Evolutionary conservation across 2,888 invertebrate species (phyloP).

Genomic region (Calephelis perditalis): DNA sequence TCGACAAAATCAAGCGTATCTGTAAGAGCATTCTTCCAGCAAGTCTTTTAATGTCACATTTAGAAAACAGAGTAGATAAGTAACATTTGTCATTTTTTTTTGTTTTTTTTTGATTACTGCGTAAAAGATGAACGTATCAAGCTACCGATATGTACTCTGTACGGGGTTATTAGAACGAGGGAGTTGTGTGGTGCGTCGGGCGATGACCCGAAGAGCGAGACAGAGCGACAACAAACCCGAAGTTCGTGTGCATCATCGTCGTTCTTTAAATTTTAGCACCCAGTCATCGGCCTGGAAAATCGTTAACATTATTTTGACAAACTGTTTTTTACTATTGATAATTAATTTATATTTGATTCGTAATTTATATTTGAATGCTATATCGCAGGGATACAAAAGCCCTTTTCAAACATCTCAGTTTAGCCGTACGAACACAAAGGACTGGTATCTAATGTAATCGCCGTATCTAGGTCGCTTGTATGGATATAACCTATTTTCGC

Average conservation of each 20-base stretch:
- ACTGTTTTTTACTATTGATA: neutral
- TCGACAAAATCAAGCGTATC: too few species aligned
- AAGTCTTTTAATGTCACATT: too few species aligned
- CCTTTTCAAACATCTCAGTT: conserved; percentile 24
- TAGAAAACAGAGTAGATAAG: too few species aligned
- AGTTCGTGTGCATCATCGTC: conserved; percentile 54
- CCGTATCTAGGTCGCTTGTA: conserved; percentile 48
- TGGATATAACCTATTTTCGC: conserved; percentile 57
- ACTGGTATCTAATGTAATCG: conserved; percentile 39
- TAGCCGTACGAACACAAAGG: conserved; percentile 40
- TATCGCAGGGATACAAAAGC: conserved; percentile 8
- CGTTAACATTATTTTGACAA: conserved; percentile 10
- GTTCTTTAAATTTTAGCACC: conserved; percentile 16
- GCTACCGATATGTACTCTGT: conserved; percentile 42
- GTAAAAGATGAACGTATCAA: conserved; percentile 44
- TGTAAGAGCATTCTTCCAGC: too few species aligned
- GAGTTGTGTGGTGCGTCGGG: conserved; percentile 58
- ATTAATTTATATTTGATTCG: conserved; percentile 17
- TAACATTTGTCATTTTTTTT: too few species aligned
- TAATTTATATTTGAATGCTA: conserved; percentile 9
- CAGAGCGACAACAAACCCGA: conserved; percentile 72
- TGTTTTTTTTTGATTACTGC: conserved; percentile 20
- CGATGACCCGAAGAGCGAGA: conserved; percentile 72
- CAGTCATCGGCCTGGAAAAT: conserved; percentile 11
- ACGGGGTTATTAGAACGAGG: conserved; percentile 70